phyloP scores from a whole-genome alignment of 2,113 vertebrate genomes.

The Pipa parva region DNA sequence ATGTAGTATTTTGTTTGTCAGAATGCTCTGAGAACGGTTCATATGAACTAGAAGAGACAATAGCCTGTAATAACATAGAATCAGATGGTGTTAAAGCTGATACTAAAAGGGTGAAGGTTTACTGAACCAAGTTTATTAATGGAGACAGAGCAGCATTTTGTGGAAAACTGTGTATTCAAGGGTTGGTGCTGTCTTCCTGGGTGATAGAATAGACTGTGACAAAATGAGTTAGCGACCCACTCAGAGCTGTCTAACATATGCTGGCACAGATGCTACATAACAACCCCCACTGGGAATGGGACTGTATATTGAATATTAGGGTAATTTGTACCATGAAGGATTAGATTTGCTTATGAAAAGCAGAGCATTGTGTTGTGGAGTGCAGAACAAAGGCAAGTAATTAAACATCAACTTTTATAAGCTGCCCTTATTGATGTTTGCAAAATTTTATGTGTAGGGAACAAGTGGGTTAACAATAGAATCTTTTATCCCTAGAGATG shows the following conservation, averaged over 20 bases:
- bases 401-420: conserved; percentile 58
- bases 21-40: no score
- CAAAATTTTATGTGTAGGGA: conserved; percentile 49
- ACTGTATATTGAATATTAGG: conserved; percentile 77
- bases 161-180: conserved; percentile 45
- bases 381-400: conserved; percentile 55
- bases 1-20: no score
- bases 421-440: conserved; percentile 44
- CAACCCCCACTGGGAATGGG: conserved; percentile 50
- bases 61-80: no score
- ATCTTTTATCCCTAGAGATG: conserved; percentile 49
- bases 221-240: conserved; percentile 62
- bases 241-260: conserved; percentile 68
- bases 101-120: conserved; percentile 47
- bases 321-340: conserved; percentile 59
- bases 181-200: conserved; percentile 51
- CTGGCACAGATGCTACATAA: conserved; percentile 62
- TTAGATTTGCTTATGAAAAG: conserved; percentile 52
- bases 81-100: conserved; percentile 45
- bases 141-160: conserved; percentile 49
- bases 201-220: conserved; percentile 54
- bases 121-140: conserved; percentile 55
- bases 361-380: conserved; percentile 47
- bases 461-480: conserved; percentile 46
- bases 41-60: neutral